Evolutionary conservation across 2,888 invertebrate species (phyloP), one percentile per base, ranked within the genome.

Genomic region (Andrena minutula): DNA sequence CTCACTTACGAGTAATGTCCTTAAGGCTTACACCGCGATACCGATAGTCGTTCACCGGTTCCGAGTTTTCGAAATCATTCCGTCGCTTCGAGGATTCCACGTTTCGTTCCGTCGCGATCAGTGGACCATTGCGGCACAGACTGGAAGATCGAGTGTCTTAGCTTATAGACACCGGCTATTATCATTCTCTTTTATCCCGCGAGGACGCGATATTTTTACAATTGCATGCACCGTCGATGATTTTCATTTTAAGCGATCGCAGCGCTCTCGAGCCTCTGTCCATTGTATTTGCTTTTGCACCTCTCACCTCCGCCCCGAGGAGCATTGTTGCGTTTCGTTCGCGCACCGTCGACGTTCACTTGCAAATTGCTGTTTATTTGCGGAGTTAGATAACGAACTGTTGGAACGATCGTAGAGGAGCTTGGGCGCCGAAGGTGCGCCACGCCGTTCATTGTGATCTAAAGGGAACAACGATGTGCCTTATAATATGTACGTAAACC

Each of bases 401-500:
- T 23, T 63, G 20, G 47, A 23, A 64, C 76, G 8, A 41, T 41
- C 20, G 23, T 2, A 23, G 2, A 41, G 61, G 30, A 69, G 51
- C 49, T 60, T 12, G 23, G 53, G 20, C 56, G 64, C 35, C 6
- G 53, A 61, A 10, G 28, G 2, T 30, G 3, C 20, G n/a, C 23
- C 49, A 53, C 58, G 16, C 53, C 53, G 49, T 72, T 58, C 35
- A 58, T 83, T 86, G 58, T 65, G 76, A 83, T 83, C 56, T 20
- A 68, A 65, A 68, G 65, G 41, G 66, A 79, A 71, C 58, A 79
- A 73, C 78, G 82, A 88, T 81, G 88, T 88, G 88, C 88, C 88
- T 88, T 88, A 88, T 73, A 16, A 41, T 56, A 26, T 56, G 69
- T 79, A 81, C 79, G 66, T 75, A 84, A 75, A 81, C 64, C 60